A percentile compares a stretch with the other conserved stretches of the same genome.
These are phyloP conservation scores for Drosophila sulfurigaster DNA, from an alignment of 1,140 invertebrate genomes.

Conservation along the genomic window DNA sequence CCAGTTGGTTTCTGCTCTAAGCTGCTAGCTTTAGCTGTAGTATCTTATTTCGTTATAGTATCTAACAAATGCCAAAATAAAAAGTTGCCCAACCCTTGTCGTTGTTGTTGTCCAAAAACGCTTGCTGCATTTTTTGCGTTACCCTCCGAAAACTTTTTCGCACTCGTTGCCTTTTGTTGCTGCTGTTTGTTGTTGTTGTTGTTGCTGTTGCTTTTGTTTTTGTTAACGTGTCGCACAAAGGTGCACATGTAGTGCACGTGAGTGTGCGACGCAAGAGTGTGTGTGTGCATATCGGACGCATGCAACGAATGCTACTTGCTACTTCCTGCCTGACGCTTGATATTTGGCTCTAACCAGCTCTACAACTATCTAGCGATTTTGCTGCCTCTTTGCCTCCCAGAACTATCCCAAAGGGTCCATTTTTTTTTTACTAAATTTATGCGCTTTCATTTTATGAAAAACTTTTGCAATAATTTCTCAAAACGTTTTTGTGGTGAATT, in stretches of 20 bases:
- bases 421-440: conserved; percentile 80
- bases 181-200: conserved; percentile 24
- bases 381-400: neutral
- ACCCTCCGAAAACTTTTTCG: conserved; percentile 40
- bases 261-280: conserved; percentile 21
- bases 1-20: neutral
- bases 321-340: conserved; percentile 66
- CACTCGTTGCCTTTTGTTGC: conserved; percentile 63
- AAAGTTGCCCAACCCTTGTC: neutral
- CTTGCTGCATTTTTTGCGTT: conserved; percentile 42
- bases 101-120: conserved; percentile 31
- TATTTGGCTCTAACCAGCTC: conserved; percentile 69
- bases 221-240: conserved; percentile 82
- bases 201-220: conserved; percentile 65
- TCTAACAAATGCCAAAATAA: neutral
- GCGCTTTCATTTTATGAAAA: conserved; percentile 84
- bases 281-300: conserved; percentile 64
- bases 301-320: conserved; percentile 55
- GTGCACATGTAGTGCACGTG: conserved; percentile 54
- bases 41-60: neutral
- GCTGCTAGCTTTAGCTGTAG: neutral
- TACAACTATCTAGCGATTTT: conserved; percentile 32
- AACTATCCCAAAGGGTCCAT: conserved; percentile 12
- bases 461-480: conserved; percentile 85
- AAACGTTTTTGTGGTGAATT: conserved; percentile 85